Conservation (phyloP, 2,888 invertebrate genomes). For the Tetranychus piercei region DNA sequence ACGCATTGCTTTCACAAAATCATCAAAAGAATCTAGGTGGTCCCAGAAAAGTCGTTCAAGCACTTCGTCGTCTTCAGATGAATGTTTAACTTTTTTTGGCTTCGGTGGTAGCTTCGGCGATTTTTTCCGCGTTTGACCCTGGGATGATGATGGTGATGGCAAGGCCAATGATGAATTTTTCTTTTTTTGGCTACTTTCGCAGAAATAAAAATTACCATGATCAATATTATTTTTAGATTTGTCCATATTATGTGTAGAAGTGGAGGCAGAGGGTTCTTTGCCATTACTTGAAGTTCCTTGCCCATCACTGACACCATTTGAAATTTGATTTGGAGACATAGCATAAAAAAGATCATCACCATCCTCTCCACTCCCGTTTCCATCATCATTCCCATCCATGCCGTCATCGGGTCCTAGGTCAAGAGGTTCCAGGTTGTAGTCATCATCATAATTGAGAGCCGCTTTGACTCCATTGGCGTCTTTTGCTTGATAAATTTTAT, state of each 20-base stretch:
- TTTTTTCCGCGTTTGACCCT: too few species aligned
- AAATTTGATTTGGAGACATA: constrained; percentile 19
- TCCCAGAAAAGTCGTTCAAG: too few species aligned
- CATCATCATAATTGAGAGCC: constrained; percentile 21
- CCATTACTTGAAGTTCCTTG: constrained; percentile 4
- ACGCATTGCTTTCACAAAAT: too few species aligned
- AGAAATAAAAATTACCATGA: not conserved
- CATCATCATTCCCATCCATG: constrained; percentile 8
- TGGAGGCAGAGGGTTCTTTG: not conserved
- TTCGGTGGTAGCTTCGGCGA: too few species aligned
- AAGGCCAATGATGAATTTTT: too few species aligned
- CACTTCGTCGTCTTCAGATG: too few species aligned
- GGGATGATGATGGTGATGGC: too few species aligned
- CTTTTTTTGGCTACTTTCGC: too few species aligned
- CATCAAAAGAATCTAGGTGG: too few species aligned
- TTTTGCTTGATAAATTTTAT: constrained; percentile 23
- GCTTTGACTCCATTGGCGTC: constrained; percentile 18
- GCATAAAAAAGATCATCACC: constrained; percentile 19
- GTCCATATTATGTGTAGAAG: not conserved
- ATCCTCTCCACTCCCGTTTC: constrained; percentile 15
- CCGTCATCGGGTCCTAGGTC: constrained; percentile 13
- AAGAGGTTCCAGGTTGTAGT: constrained; percentile 21
- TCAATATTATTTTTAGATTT: not conserved
- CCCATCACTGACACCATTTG: constrained; percentile 11
- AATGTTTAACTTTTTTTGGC: too few species aligned